These are phyloP conservation scores for Blastomussa wellsi DNA, from an alignment of 92 coral and sea anemone species.

Conservation along the genomic window DNA sequence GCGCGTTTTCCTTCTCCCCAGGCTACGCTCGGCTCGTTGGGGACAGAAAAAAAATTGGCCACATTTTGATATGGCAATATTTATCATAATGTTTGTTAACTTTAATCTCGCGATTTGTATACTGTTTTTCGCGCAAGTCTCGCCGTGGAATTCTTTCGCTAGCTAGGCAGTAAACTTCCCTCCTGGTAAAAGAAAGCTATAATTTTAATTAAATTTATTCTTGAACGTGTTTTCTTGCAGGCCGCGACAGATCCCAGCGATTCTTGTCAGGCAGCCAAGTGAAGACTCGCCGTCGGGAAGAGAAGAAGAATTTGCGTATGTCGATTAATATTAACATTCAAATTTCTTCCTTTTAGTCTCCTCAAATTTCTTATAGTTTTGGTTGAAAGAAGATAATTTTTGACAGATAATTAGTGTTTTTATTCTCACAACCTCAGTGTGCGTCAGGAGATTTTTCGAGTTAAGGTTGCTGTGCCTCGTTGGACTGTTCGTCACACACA, in stretches of 20 bases:
- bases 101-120: neutral
- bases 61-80: neutral
- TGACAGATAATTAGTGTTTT: neutral
- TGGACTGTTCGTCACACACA: too few relatives aligned
- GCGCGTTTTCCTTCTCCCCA: too few relatives aligned
- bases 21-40: too few relatives aligned
- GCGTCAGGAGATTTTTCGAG: neutral
- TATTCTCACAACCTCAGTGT: neutral
- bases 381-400: neutral
- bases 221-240: slow-evolving; percentile 24
- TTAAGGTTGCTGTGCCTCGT: too few relatives aligned
- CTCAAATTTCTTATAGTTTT: too few relatives aligned
- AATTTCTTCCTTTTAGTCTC: neutral
- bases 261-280: slow-evolving; percentile 80
- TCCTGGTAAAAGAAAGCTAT: too few relatives aligned
- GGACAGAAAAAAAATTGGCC: too few relatives aligned
- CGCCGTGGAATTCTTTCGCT: neutral
- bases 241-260: slow-evolving; percentile 65
- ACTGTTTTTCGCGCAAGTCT: neutral
- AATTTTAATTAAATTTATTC: too few relatives aligned
- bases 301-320: slow-evolving; percentile 12
- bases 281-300: slow-evolving; percentile 28
- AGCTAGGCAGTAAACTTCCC: neutral
- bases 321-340: neutral
- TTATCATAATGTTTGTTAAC: neutral